Conservation (phyloP, 1,140 invertebrate genomes). For the Panulirus ornatus region DNA sequence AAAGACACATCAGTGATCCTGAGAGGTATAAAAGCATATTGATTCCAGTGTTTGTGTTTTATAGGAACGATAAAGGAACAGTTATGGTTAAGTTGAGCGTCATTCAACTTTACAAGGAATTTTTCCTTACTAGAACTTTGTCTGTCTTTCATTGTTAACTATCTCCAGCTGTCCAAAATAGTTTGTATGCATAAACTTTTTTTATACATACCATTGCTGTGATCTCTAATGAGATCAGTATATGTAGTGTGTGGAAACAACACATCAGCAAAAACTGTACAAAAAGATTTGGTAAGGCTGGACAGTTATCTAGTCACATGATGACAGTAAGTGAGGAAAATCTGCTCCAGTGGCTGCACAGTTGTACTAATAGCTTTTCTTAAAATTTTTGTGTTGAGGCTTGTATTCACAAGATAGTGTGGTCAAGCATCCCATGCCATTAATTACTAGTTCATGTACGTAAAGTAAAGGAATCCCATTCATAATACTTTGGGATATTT, state of each 20-base stretch:
- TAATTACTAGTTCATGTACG: neutral
- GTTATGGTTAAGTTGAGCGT: conserved; percentile 10
- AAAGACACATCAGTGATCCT: neutral
- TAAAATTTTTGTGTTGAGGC: conserved; percentile 9
- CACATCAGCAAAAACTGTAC: conserved; percentile 42
- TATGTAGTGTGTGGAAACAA: conserved; percentile 2
- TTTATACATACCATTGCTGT: conserved; percentile 17
- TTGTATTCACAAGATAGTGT: conserved; percentile 23
- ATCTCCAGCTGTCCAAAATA: neutral
- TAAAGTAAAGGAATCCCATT: neutral
- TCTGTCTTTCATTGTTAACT: conserved; percentile 52
- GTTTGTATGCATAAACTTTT: conserved; percentile 6
- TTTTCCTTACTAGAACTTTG: conserved; percentile 9
- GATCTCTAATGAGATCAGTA: neutral
- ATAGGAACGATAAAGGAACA: conserved; percentile 1
- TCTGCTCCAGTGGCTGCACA: conserved; percentile 38
- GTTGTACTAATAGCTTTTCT: neutral
- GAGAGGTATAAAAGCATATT: neutral
- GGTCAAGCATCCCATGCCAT: neutral
- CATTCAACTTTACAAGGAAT: conserved; percentile 41
- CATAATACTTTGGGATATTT: neutral
- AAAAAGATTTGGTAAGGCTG: conserved; percentile 43
- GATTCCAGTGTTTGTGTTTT: conserved; percentile 30
- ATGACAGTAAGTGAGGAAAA: conserved; percentile 38
- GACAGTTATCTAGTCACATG: conserved; percentile 62